Evolutionary conservation across 2,888 invertebrate genomes (phyloP).

Genomic region (Trilocha varians): DNA sequence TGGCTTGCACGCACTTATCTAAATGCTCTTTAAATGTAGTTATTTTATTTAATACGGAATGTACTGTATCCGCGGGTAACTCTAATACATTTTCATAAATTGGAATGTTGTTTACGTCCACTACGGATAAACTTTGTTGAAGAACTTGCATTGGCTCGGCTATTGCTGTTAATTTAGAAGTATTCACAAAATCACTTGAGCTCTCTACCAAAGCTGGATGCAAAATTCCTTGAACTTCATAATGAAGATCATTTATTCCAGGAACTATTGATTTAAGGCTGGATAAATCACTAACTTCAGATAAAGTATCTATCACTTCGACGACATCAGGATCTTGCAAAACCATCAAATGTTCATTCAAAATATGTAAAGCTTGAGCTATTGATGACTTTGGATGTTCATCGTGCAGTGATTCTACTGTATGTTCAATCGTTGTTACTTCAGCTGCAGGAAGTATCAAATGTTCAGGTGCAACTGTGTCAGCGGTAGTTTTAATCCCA

Average conservation of each 20-base stretch:
- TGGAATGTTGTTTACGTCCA: slow-evolving; percentile 54
- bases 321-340: slow-evolving; percentile 47
- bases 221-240: slow-evolving; percentile 44
- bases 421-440: slow-evolving; percentile 30
- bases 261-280: slow-evolving; percentile 43
- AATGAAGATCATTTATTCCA: slow-evolving; percentile 38
- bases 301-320: slow-evolving; percentile 46
- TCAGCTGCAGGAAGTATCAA: slow-evolving; percentile 39
- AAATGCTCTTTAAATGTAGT: slow-evolving; percentile 45
- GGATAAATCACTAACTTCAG: slow-evolving; percentile 47
- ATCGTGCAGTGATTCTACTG: slow-evolving; percentile 20
- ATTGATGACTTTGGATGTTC: slow-evolving; percentile 26
- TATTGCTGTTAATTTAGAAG: slow-evolving; percentile 40
- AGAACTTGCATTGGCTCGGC: slow-evolving; percentile 54
- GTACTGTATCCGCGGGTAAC: slow-evolving; percentile 42
- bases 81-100: slow-evolving; percentile 51
- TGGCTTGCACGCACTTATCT: slow-evolving; percentile 36
- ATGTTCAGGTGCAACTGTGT: slow-evolving; percentile 49
- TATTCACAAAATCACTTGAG: slow-evolving; percentile 29
- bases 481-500: slow-evolving; percentile 70
- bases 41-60: slow-evolving; percentile 41
- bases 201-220: slow-evolving; percentile 50
- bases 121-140: slow-evolving; percentile 43
- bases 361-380: slow-evolving; percentile 45
- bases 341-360: slow-evolving; percentile 45